Conservation (phyloP, 2,113 vertebrate species). For the Alligator sinensis region DNA sequence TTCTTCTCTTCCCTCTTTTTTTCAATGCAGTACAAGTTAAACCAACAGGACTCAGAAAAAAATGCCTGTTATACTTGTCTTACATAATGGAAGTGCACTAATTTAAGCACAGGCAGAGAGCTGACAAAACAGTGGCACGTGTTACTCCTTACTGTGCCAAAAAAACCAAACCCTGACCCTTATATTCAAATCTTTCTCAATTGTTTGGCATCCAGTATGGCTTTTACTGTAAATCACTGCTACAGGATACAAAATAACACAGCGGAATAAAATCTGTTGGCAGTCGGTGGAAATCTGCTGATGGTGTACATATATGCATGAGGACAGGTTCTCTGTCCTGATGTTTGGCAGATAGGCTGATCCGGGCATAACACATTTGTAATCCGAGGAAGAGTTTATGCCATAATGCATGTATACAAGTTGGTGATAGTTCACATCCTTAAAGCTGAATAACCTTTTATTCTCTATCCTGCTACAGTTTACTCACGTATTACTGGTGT, state of each 20-base stretch:
- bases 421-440: background rate
- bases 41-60: background rate
- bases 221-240: slow-evolving; percentile 26
- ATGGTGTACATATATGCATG: background rate
- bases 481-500: background rate
- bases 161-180: background rate
- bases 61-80: background rate
- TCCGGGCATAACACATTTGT: background rate
- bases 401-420: too few relatives aligned
- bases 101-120: background rate
- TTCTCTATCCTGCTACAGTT: background rate
- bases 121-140: background rate
- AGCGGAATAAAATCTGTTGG: slow-evolving; percentile 7
- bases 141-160: background rate
- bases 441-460: background rate
- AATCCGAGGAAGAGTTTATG: background rate
- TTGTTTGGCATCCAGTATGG: background rate
- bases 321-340: background rate
- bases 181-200: background rate
- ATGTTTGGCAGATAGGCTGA: background rate
- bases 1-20: background rate
- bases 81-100: background rate
- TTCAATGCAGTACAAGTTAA: background rate
- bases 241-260: slow-evolving; percentile 1
- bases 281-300: slow-evolving; percentile 3